Evolutionary conservation across 2,797 vertebrate species (phyloP).

Genomic region (Sebastes nivosus): DNA sequence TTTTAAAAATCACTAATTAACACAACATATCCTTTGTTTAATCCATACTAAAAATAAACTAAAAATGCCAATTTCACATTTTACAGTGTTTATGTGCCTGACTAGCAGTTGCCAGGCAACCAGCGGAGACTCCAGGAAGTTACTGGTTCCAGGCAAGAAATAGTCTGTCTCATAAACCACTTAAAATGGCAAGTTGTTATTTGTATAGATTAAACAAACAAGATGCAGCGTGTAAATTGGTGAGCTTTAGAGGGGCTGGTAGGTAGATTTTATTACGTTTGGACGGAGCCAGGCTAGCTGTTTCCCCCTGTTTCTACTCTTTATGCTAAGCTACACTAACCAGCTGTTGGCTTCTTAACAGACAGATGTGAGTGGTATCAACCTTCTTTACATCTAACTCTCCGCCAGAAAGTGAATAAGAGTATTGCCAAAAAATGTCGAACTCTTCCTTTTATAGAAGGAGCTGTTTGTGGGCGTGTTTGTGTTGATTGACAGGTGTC

Average conservation of each 20-base stretch:
- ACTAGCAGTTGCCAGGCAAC: too few species aligned
- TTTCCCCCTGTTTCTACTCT: too few species aligned
- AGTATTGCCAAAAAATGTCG: rapidly evolving
- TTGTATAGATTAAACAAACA: not conserved
- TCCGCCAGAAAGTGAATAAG: not conserved
- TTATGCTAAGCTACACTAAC: too few species aligned
- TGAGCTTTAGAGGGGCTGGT: not conserved
- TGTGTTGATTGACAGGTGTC: not conserved
- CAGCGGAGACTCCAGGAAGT: too few species aligned
- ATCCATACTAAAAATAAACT: too few species aligned
- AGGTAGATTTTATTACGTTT: not conserved
- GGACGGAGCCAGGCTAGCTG: not conserved
- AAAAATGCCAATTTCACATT: too few species aligned
- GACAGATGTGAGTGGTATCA: not conserved
- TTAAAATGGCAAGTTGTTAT: too few species aligned
- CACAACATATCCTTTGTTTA: too few species aligned
- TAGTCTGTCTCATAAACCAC: too few species aligned
- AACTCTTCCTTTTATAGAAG: not conserved
- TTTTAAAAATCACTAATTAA: too few species aligned
- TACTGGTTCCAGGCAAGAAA: too few species aligned
- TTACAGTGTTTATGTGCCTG: too few species aligned
- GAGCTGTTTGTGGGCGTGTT: not conserved
- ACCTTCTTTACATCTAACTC: not conserved
- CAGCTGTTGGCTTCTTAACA: not conserved
- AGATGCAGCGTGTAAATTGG: not conserved